Percentiles rank a stretch among this genome's conserved stretches.
Conservation (phyloP, 2,113 vertebrate genomes). For the Eurystomus gularis region DNA sequence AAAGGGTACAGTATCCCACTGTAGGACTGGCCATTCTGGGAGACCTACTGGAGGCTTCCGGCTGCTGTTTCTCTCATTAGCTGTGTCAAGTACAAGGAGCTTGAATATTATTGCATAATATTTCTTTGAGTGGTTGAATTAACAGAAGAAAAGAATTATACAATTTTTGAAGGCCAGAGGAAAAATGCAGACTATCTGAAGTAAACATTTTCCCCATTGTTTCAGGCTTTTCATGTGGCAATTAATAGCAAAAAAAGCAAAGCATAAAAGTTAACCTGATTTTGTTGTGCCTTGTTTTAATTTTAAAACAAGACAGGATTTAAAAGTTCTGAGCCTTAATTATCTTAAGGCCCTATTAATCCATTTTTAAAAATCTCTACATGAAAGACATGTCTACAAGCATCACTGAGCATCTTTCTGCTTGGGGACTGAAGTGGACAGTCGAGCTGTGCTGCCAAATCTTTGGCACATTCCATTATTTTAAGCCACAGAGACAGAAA, state of each 20-base stretch:
- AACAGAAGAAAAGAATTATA: constrained; percentile 16
- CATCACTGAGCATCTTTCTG: neutral
- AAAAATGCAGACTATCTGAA: neutral
- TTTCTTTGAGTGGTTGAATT: neutral
- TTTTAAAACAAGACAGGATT: constrained; percentile 10
- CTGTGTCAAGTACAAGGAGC: neutral
- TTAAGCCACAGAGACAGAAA: neutral
- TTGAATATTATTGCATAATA: neutral
- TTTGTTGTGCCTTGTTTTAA: neutral
- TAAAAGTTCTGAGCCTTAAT: neutral
- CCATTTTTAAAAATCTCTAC: neutral
- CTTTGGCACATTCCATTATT: neutral
- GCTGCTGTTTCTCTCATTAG: constrained; percentile 21
- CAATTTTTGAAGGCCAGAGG: neutral
- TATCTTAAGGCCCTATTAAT: neutral
- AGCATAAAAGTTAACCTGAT: constrained; percentile 8
- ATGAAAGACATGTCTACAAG: neutral
- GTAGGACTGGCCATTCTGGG: neutral
- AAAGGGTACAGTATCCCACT: neutral
- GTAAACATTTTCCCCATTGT: constrained; percentile 2
- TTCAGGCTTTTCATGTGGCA: neutral
- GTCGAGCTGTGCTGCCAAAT: neutral
- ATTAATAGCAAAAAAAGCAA: neutral
- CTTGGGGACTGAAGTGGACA: neutral
- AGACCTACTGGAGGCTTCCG: neutral